Percentiles rank a stretch among this genome's conserved stretches.
phyloP scores from a whole-genome alignment of 1,140 invertebrate genomes.

The Drosophila nasuta region DNA sequence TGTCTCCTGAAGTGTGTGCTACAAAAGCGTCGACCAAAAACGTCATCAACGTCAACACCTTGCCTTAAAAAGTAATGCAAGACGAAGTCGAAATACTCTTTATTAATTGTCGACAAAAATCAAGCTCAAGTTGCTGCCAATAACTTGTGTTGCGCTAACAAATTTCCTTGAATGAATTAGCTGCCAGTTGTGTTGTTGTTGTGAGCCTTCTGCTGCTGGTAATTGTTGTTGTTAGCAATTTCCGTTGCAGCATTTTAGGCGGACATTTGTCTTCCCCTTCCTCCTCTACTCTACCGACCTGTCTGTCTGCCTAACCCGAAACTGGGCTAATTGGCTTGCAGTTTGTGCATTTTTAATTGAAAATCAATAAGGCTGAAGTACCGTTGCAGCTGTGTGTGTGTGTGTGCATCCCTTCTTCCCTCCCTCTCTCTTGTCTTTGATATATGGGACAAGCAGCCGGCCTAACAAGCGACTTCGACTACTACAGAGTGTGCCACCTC shows the following conservation, averaged over 20 bases:
- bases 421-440: constrained; percentile 17
- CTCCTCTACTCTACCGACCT: not conserved
- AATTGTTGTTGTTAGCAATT: constrained; percentile 76
- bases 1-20: constrained; percentile 58
- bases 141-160: constrained; percentile 2
- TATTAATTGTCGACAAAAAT: constrained; percentile 1
- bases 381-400: constrained; percentile 27
- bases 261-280: constrained; percentile 1
- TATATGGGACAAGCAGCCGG: constrained; percentile 39
- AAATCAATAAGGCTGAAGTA: constrained; percentile 71
- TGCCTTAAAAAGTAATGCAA: constrained; percentile 13
- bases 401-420: not conserved
- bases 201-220: constrained; percentile 32
- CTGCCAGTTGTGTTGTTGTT: constrained; percentile 2
- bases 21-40: constrained; percentile 19
- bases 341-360: constrained; percentile 82
- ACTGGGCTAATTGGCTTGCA: constrained; percentile 77
- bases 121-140: constrained; percentile 2
- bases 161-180: constrained; percentile 12
- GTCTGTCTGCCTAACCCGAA: constrained; percentile 36
- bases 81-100: constrained; percentile 5
- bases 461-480: constrained; percentile 2
- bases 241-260: constrained; percentile 63
- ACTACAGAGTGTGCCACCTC: not conserved
- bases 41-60: constrained; percentile 45